These are phyloP conservation scores for Rhynchonycteris naso DNA, from an alignment of 2,797 vertebrate species.

Conservation along the genomic window DNA sequence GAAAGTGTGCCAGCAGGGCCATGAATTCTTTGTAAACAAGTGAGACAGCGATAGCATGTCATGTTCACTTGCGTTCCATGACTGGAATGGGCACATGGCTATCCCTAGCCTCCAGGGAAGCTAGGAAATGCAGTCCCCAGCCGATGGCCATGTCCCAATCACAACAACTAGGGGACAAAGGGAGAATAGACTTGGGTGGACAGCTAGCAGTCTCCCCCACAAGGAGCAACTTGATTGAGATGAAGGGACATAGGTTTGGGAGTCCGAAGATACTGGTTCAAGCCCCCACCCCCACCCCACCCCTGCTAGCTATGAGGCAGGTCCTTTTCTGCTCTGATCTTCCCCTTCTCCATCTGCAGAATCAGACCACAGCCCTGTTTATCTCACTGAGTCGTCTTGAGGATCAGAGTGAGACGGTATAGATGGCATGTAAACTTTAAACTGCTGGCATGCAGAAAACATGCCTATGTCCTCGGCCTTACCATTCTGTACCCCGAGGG, in stretches of 20 bases:
- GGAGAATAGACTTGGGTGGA: neutral
- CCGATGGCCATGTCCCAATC: neutral
- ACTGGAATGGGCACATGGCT: neutral
- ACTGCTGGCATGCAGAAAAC: neutral
- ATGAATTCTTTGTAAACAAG: neutral
- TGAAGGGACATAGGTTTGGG: neutral
- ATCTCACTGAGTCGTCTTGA: neutral
- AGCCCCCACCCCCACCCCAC: neutral
- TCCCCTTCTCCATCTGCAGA: neutral
- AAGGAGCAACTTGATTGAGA: neutral
- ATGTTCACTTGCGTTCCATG: neutral
- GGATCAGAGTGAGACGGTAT: neutral
- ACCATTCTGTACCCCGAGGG: neutral
- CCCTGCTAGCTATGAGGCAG: neutral
- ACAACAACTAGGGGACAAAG: neutral
- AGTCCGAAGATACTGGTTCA: neutral
- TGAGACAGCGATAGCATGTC: neutral
- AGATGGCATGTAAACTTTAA: neutral
- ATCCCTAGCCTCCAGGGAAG: neutral
- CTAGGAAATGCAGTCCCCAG: neutral
- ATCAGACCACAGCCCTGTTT: neutral
- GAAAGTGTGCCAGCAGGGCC: neutral
- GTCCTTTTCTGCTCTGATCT: neutral
- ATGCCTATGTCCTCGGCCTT: neutral
- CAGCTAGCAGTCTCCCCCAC: neutral